A percentile compares a stretch with the other conserved stretches of the same genome.
Evolutionary conservation across 2,797 vertebrate genomes (phyloP).

Genomic region (Cossypha dichroa): DNA sequence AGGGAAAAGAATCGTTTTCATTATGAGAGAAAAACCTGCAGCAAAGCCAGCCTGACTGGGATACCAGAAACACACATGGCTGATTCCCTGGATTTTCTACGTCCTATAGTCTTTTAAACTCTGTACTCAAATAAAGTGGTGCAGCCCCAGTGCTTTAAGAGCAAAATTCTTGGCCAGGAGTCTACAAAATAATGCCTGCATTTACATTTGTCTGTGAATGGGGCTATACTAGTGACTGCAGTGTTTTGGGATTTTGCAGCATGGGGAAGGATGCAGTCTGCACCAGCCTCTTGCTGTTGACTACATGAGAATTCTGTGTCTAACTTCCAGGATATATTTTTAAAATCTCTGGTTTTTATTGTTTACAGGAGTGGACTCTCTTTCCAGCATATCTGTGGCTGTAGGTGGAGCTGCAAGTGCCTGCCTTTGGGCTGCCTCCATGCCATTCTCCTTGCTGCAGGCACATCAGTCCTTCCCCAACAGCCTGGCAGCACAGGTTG

Average conservation of each 20-base stretch:
- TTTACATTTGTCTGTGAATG: neutral
- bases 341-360: neutral
- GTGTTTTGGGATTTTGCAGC: neutral
- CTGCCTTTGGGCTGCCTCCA: neutral
- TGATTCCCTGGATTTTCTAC: neutral
- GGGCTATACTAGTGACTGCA: neutral
- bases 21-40: neutral
- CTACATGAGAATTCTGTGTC: neutral
- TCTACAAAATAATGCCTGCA: neutral
- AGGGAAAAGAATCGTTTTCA: neutral
- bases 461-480: neutral
- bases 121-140: neutral
- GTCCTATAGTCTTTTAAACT: neutral
- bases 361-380: neutral
- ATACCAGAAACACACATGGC: neutral
- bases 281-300: neutral
- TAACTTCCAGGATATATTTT: neutral
- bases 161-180: neutral
- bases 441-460: neutral
- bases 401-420: neutral
- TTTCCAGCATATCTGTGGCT: neutral
- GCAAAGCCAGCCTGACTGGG: neutral
- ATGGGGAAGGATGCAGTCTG: neutral
- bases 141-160: neutral
- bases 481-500: neutral